Evolutionary conservation across 2,888 invertebrate genomes (phyloP), one percentile per base, ranked within the genome.

Genomic region (Diplazon laetatorius): DNA sequence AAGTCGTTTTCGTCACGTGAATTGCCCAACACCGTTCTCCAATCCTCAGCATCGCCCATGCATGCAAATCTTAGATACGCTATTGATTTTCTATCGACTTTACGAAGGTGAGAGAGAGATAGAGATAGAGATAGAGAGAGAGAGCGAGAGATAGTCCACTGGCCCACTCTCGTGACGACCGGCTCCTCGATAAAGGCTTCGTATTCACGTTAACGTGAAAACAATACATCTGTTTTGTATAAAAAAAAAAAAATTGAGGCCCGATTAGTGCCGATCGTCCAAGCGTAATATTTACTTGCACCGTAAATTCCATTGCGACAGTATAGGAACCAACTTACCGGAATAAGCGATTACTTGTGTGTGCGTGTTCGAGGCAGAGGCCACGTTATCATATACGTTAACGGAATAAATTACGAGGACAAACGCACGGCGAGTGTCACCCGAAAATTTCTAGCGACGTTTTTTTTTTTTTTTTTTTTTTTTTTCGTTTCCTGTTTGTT

Each of bases 21-120:
- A 81, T 82, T 82, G 85, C 88, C 89, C 89, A 87, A 87, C 89
- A 89, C 89, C 89, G 84, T 86, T n/a, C n/a, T n/a, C 83, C 80
- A 85, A 82, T 86, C 83, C 84, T 85, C 85, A 87, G 86, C 88
- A 86, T 88, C 82, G 85, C 85, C 85, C n/a, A 88, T 86, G 85
- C 89, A 90, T 90, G 89, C 89, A 89, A 84, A 79, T 88, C 78
- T 85, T 83, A 83, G 80, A 81, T 87, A 86, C 84, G 87, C 86
- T 87, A 87, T 84, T 71, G 66, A 73, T 57, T 75, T 75, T 66
- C 76, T 83, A 82, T 76, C 59, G 59, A 75, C 25, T 72, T 68
- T 72, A 70, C 57, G 42, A 52, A 48, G 57, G 50, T 66, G 50
- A n/a, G 16, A 68, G 37, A 71, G 60, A 63, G n/a, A n/a, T n/a